These are phyloP conservation scores for Cecidostiba fungosa DNA, from an alignment of 2,888 invertebrate species.

Conservation along the genomic window DNA sequence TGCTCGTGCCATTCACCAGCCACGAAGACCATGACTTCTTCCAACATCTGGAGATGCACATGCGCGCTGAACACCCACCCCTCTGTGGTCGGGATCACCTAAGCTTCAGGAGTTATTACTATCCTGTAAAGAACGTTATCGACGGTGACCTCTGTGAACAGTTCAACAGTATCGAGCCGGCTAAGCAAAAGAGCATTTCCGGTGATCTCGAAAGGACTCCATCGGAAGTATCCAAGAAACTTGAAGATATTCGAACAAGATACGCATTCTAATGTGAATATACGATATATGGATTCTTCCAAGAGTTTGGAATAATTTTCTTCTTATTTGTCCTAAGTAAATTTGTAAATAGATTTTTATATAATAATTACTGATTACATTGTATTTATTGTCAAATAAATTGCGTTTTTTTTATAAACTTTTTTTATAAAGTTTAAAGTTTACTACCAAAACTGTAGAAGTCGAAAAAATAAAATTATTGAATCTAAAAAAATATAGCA, in stretches of 20 bases:
- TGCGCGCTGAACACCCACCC: constrained; percentile 98
- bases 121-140: constrained; percentile 98
- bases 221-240: constrained; percentile 98
- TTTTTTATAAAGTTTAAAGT: background rate
- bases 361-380: background rate
- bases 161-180: constrained; percentile 96
- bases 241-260: constrained; percentile 99
- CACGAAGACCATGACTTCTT: constrained; percentile 99
- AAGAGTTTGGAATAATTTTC: background rate
- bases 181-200: constrained; percentile 97
- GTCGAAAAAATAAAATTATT: background rate
- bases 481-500: background rate
- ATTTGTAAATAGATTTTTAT: constrained; percentile 14
- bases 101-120: constrained; percentile 95
- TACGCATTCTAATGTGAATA: constrained; percentile 93
- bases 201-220: constrained; percentile 97
- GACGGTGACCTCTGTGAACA: constrained; percentile 99
- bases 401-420: background rate
- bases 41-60: constrained; percentile 99
- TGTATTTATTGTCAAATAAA: constrained; percentile 26
- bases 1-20: constrained; percentile 95
- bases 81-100: constrained; percentile 98
- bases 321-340: background rate
- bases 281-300: background rate
- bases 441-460: background rate